A percentile compares a stretch with the other conserved stretches of the same genome.
These are phyloP conservation scores for Sesamia inferens DNA, from an alignment of 2,888 invertebrate genomes.

Conservation along the genomic window DNA sequence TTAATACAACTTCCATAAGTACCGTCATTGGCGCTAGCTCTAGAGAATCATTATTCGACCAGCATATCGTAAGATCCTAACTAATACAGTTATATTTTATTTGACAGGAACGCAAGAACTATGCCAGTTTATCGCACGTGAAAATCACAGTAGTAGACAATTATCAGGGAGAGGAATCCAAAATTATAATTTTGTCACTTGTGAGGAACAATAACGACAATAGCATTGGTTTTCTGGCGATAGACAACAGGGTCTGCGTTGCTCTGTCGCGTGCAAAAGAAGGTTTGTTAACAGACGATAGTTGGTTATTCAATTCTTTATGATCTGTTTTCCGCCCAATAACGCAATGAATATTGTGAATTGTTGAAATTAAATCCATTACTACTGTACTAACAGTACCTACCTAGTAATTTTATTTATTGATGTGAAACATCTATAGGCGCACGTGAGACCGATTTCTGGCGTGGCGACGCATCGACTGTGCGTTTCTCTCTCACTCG, in stretches of 20 bases:
- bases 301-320: neutral
- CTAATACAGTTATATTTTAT: neutral
- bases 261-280: constrained; percentile 92
- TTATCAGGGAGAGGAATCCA: constrained; percentile 95
- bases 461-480: too few species aligned
- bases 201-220: constrained; percentile 92
- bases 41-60: neutral
- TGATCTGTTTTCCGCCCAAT: neutral
- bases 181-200: constrained; percentile 94
- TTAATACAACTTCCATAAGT: neutral
- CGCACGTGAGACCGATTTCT: too few species aligned
- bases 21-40: too few species aligned
- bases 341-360: neutral
- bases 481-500: too few species aligned
- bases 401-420: too few species aligned
- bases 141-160: constrained; percentile 93
- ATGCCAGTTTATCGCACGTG: constrained; percentile 85
- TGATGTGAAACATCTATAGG: too few species aligned
- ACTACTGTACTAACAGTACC: neutral
- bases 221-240: constrained; percentile 93
- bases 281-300: constrained; percentile 64
- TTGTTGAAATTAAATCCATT: neutral
- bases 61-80: neutral
- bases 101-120: constrained; percentile 76
- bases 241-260: constrained; percentile 93